Conservation (phyloP, 2,113 vertebrate species). For the Castor canadensis region DNA sequence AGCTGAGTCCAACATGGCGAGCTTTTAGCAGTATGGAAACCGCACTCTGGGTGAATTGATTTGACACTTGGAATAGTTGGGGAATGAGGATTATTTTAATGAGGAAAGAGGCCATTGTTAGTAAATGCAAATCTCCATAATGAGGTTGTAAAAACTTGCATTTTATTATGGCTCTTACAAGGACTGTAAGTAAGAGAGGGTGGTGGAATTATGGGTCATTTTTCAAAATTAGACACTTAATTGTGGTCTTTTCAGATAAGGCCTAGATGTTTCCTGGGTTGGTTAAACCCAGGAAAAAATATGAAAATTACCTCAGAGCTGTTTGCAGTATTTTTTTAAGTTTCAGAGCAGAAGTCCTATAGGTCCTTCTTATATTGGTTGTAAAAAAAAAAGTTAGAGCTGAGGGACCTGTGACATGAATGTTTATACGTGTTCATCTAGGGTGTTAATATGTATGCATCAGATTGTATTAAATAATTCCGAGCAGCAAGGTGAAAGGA, state of each 20-base stretch:
- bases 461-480: background rate
- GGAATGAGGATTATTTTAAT: slow-evolving; percentile 26
- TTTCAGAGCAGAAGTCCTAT: background rate
- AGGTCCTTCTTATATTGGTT: background rate
- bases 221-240: slow-evolving; percentile 53
- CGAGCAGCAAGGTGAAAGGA: background rate
- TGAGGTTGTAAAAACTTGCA: slow-evolving; percentile 26
- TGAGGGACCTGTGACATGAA: background rate
- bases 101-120: slow-evolving; percentile 51
- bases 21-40: background rate
- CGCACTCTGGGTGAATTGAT: background rate
- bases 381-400: background rate
- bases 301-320: background rate
- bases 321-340: background rate
- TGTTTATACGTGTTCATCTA: background rate
- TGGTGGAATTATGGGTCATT: background rate
- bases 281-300: slow-evolving; percentile 28
- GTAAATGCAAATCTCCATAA: slow-evolving; percentile 13
- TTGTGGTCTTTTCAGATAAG: slow-evolving; percentile 33
- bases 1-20: background rate
- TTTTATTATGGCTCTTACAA: slow-evolving; percentile 46
- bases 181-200: slow-evolving; percentile 33
- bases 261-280: background rate
- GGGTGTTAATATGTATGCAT: background rate
- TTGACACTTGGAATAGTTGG: background rate